Evolutionary conservation across 2,797 vertebrate species (phyloP).

Genomic region (Anguilla obscura): DNA sequence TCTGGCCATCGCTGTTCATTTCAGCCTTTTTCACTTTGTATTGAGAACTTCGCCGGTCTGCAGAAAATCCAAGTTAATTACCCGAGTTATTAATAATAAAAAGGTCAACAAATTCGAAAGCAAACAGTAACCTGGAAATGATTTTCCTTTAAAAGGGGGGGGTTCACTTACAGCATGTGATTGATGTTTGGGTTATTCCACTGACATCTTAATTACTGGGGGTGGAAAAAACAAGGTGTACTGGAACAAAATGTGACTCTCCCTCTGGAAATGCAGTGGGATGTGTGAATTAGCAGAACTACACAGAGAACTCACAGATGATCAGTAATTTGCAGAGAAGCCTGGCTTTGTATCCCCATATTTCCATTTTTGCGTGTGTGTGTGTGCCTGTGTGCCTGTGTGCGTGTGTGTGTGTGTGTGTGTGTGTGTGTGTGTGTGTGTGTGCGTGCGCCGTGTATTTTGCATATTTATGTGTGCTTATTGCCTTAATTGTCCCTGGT

Average conservation of each 20-base stretch:
- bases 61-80: slow-evolving; percentile 41
- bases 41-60: slow-evolving; percentile 5
- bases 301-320: slow-evolving; percentile 2
- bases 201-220: slow-evolving; percentile 65
- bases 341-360: neutral
- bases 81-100: slow-evolving; percentile 41
- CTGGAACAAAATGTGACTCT: slow-evolving; percentile 54
- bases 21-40: neutral
- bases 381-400: neutral
- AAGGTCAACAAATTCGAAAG: slow-evolving; percentile 49
- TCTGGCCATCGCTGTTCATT: neutral
- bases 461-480: neutral
- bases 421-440: too few relatives aligned
- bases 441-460: neutral
- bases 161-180: slow-evolving; percentile 52
- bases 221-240: slow-evolving; percentile 57
- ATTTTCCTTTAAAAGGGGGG: slow-evolving; percentile 35
- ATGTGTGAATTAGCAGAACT: slow-evolving; percentile 44
- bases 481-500: neutral
- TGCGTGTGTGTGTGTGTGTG: too few relatives aligned
- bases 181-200: slow-evolving; percentile 56
- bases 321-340: neutral
- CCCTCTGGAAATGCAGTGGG: slow-evolving; percentile 45
- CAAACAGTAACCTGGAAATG: slow-evolving; percentile 53
- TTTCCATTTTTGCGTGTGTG: neutral